Evolutionary conservation across 2,797 vertebrate species (phyloP), one percentile per base, ranked within the genome.

Genomic region (Chelon auratus): DNA sequence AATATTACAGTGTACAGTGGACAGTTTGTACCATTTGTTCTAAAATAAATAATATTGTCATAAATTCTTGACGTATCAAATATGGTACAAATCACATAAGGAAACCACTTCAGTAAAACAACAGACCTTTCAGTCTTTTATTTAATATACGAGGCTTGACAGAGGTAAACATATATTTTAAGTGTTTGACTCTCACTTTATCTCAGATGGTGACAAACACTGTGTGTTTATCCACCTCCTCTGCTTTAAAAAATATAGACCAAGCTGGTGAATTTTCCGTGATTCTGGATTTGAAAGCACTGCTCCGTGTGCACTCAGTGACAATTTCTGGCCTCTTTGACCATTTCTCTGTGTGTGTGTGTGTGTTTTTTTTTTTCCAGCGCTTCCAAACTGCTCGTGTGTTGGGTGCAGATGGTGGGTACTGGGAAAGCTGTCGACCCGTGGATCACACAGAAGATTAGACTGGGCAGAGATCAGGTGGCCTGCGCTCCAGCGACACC

Each of bases 381-480:
- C 12, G 37, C 70, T 51, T 52, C 62, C 53, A 39, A 64, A 24
- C 17, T 0, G 56, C 54, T 75, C 14, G 13, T 43, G 52, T 24
- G n/a, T 50, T 9, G 30, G 62, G 24, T 65, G 61, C 75, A 47
- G 77, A 42, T 53, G 78, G 62, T 5, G 67, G 22, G 43, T 62
- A 7, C 68, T 63, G 71, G 78, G 76, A 71, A 61, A 64, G 78
- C 56, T 55, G 77, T 55, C 5, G 11, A 51, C 39, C 51, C 17
- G 17, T 69, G 75, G 82, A 82, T 89, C 78, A 76, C 67, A 77
- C 39, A 36, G 54, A 26, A 83, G 83, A 84, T 81, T 72, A 84
- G 71, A 80, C 64, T 57, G 65, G 69, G 75, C 65, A 48, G 76
- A 85, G 63, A 61, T 7, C 61, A 75, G 53, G 71, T 37, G 61